Base-by-base conservation (phyloP, 2,888 invertebrate genomes). In the Reticulitermes lucifugus region DNA sequence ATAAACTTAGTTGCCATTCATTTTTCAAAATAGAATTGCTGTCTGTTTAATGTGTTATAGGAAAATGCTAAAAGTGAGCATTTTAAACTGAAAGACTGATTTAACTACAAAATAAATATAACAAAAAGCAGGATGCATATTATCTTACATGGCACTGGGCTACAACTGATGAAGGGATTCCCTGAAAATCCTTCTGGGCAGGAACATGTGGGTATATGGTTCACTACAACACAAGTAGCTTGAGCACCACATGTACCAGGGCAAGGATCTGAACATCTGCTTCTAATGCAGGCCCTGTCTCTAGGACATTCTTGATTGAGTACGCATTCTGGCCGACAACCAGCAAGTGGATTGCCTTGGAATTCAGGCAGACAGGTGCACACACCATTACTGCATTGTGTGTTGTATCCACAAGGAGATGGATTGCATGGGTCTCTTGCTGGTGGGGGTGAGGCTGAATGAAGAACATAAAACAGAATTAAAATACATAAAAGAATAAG, bases 81-180 rank as follows among this genome's bases (percentile, higher is more conserved):
- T 55, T 14, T 55, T 5, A 55, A 55, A 55, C 14, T 55, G 12
- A 55, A 55, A 55, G 12, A 55, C 14, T 55, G 18, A 12, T 55
- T 55, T 55, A 55, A 55, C 14, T 55, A 55, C 18, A 55, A 18
- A 6, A 18, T 55, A 18, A 18, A 55, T 35, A 46, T 18, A 55
- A 55, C 1, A 55, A 55, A 55, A 60, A 22, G 21, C 12, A 65
- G 1, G 25, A 14, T n/a, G 65, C 6, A 65, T n/a, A 25, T 65
- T 25, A 65, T 51, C 86, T 84, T 93, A 94, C 95, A 93, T 92
- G 92, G 91, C 88, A 94, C 90, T 46, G 91, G 91, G 59, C 90
- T 90, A 89, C 96, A 96, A 85, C 92, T 91, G 59, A 93, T 91
- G 89, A 96, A 95, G n/a, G 96, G 94, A 90, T 95, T 94, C 79